Percentiles rank a stretch among this genome's conserved stretches.
Evolutionary conservation across 2,797 vertebrate genomes (phyloP).

Genomic region (Acanthornis magna): DNA sequence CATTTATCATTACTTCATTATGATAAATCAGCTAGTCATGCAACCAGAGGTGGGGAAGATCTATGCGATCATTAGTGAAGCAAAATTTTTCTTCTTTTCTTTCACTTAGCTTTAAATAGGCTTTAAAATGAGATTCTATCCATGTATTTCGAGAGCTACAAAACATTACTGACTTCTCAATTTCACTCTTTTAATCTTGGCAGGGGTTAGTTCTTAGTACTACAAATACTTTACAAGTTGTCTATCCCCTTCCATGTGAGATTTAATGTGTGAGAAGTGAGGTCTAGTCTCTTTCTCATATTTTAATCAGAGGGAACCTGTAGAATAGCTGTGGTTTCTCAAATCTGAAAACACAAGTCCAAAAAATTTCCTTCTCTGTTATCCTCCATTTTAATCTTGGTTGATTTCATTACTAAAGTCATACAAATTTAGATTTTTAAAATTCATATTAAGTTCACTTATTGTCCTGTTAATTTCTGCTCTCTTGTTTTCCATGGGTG

Average conservation of each 20-base stretch:
- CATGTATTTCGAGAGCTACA: not conserved
- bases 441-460: not conserved
- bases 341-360: not conserved
- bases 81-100: slow-evolving; percentile 1
- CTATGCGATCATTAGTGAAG: not conserved
- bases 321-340: not conserved
- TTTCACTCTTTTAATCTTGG: not conserved
- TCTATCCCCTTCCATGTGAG: not conserved
- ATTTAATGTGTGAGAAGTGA: not conserved
- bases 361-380: not conserved
- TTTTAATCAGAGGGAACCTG: not conserved
- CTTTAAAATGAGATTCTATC: not conserved
- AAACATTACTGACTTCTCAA: not conserved
- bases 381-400: not conserved
- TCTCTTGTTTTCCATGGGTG: not conserved
- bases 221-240: not conserved
- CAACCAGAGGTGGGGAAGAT: not conserved
- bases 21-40: slow-evolving; percentile 6
- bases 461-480: not conserved
- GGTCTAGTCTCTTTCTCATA: not conserved
- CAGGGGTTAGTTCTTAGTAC: not conserved
- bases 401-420: not conserved
- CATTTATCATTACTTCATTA: slow-evolving; percentile 13
- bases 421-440: not conserved
- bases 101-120: not conserved